Evolutionary conservation across 2,113 vertebrate genomes (phyloP), one percentile per base, ranked within the genome.

Genomic region (Addax nasomaculatus): DNA sequence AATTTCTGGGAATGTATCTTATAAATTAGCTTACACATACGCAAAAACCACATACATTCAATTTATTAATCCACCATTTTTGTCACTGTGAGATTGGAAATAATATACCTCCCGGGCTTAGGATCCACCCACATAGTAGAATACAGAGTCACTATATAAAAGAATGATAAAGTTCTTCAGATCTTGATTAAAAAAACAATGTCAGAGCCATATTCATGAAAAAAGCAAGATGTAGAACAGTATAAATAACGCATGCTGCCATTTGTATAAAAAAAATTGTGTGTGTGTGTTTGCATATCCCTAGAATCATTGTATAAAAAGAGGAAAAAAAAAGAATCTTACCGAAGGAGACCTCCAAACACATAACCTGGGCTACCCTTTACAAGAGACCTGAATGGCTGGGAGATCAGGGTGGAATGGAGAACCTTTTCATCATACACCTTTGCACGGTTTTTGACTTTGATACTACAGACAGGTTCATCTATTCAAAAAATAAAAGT

Each of bases 51-150:
- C 36, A 78, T 43, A 21, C n/a, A 36, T 33, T 64, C 55, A 49
- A 88, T 96, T 92, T 95, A 96, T 98, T 96, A 67, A 78, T 85
- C 94, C 58, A 94, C 29, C 43, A 78, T 80, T 73, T 87, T 93
- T 89, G 2, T 78, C 85, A 62, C 49, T 43, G 45, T 6, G 11
- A 97, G 53, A 83, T 43, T 96, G 58, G 49, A 93, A 95, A 88
- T 53, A 58, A 62, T n/a, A 57, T 47, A 64, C 43, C 67, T 30
- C 29, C 60, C 3, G 19, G 10, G 25, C 47, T 62, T 49, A 47
- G 39, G 27, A 43, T 53, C 36, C 2, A 78, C 2, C 13, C 14
- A 79, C 25, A 62, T 17, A 49, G 21, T 29, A 14, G 23, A 97
- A 47, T 30, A 58, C 1, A 55, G 51, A 62, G 7, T 11, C 80